phyloP scores from a whole-genome alignment of 2,113 vertebrate genomes.

The Panthera tigris region DNA sequence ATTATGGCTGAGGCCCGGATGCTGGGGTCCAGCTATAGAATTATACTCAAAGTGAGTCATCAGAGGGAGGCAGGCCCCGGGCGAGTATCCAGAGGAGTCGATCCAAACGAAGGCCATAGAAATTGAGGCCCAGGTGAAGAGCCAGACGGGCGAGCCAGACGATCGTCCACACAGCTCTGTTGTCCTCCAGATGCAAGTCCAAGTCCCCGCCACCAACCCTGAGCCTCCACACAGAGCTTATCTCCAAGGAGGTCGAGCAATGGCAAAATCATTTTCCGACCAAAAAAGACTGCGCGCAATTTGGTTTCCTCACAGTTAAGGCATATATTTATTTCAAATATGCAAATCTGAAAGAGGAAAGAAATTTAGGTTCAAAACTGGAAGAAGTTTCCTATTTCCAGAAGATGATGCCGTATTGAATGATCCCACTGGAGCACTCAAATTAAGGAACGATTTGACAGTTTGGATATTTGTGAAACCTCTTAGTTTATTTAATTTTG shows the following conservation, averaged over 20 bases:
- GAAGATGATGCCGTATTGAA: neutral
- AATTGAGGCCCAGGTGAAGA: neutral
- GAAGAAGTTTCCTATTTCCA: neutral
- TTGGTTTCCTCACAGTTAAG: neutral
- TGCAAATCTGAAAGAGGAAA: neutral
- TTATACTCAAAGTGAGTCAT: neutral
- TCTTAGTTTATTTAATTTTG: neutral
- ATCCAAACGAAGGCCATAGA: too few species aligned
- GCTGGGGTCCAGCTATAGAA: neutral
- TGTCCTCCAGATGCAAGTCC: rapidly evolving
- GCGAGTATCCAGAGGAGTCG: too few species aligned
- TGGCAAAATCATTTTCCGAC: neutral
- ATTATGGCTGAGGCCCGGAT: neutral
- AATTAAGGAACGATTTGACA: neutral
- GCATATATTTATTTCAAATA: neutral
- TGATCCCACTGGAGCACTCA: neutral
- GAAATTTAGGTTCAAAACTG: neutral
- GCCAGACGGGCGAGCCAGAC: rapidly evolving
- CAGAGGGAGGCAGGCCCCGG: neutral
- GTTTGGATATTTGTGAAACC: neutral
- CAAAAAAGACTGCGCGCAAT: neutral
- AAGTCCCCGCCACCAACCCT: rapidly evolving
- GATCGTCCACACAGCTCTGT: rapidly evolving
- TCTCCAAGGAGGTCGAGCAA: neutral
- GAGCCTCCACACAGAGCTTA: rapidly evolving